Evolutionary conservation across 2,888 invertebrate genomes (phyloP), one percentile per base, ranked within the genome.

Genomic region (Nycteola revayana): DNA sequence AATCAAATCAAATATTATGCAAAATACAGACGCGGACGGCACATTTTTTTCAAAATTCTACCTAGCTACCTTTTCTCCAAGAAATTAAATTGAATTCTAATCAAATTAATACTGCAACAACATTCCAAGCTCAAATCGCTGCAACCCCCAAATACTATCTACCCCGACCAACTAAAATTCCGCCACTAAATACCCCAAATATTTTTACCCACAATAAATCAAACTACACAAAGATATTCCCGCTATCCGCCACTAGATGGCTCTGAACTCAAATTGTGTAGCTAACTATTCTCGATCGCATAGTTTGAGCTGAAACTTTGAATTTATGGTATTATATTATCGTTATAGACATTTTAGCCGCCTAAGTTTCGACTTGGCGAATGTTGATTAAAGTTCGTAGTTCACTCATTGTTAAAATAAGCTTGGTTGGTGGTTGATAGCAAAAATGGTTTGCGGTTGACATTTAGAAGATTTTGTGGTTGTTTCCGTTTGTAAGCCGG

Each of bases 251-350:
- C 69, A 58, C 49, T 75, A 80, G 80, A 78, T 79, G 79, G 74
- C 80, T 71, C 37, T 70, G 55, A 42, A 46, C 58, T 44, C 47
- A 64, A 70, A 66, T 61, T 62, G 48, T 50, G 46, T 51, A 32
- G 40, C 29, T 47, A 72, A 76, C 69, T 71, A 74, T 70, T 62
- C 41, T 46, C 41, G 39, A 50, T 46, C 46, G 63, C 57, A 65
- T 68, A 68, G 60, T 64, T 62, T 21, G 44, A 42, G 36, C 44
- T 26, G 42, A 52, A 66, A 68, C 59, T 75, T 75, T 61, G 68
- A 73, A 75, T 76, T 76, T 75, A 75, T 73, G 74, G 66, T 74
- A 75, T 71, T 75, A 68, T 72, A 53, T 57, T 26, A 36, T 46
- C 35, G 31, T 54, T 54, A 55, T 44, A 41, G 38, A 54, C 43